phyloP scores from a whole-genome alignment of 2,888 invertebrate genomes.

The Chrysolina americana region DNA sequence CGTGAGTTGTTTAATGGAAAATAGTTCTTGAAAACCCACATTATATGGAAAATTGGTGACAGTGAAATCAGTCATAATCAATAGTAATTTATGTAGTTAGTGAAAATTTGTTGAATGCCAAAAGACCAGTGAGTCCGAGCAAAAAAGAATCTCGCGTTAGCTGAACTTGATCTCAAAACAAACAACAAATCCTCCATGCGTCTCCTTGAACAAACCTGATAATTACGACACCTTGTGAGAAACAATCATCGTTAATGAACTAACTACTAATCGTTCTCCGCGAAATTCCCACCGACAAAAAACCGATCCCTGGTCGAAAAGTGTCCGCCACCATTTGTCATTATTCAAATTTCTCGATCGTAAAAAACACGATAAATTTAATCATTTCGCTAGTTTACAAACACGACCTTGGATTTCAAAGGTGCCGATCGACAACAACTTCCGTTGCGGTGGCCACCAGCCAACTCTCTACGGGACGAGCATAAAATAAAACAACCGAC shows the following conservation, averaged over 20 bases:
- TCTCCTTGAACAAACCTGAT: neutral
- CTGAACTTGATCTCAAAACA: neutral
- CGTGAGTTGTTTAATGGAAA: no score
- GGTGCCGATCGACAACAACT: slow-evolving; percentile 43
- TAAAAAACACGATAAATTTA: slow-evolving; percentile 46
- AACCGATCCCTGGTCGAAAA: neutral
- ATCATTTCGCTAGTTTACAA: slow-evolving; percentile 47
- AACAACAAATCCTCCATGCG: neutral
- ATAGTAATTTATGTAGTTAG: no score
- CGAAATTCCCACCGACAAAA: slow-evolving; percentile 30
- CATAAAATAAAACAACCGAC: slow-evolving; percentile 9
- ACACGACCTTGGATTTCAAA: slow-evolving; percentile 53
- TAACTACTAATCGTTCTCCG: slow-evolving; percentile 13
- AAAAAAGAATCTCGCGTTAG: no score
- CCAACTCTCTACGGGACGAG: slow-evolving; percentile 34
- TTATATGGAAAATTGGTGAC: no score
- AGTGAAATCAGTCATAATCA: no score
- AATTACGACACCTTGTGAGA: neutral
- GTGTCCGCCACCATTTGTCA: slow-evolving; percentile 40
- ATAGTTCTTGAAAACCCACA: no score
- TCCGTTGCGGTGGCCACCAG: slow-evolving; percentile 36
- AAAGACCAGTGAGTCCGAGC: no score
- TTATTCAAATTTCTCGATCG: slow-evolving; percentile 43
- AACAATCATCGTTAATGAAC: neutral
- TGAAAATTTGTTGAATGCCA: no score